Conservation (phyloP, 2,888 invertebrate species). For the Smittia aterrima region DNA sequence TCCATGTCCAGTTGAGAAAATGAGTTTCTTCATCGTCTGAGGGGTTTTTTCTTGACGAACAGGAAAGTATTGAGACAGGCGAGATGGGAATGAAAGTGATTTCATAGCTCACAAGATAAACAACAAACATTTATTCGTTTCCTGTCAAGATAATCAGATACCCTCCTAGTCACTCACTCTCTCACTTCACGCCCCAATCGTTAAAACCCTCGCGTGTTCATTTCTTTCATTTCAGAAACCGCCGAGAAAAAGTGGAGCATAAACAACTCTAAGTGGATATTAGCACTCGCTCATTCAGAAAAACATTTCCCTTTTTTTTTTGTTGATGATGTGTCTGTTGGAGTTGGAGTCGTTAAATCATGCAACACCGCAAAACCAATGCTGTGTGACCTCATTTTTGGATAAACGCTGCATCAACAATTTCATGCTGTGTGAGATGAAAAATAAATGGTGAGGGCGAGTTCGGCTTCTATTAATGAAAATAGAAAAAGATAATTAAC, state of each 20-base stretch:
- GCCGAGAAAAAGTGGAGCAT: background rate
- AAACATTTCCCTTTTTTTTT: background rate
- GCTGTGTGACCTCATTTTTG: background rate
- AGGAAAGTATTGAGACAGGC: background rate
- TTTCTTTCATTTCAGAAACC: background rate
- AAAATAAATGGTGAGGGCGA: background rate
- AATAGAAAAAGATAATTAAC: slow-evolving; percentile 10
- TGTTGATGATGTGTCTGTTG: background rate
- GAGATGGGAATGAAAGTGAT: background rate
- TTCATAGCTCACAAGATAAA: background rate
- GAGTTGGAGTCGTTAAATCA: background rate
- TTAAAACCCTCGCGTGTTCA: background rate
- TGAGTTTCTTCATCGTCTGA: background rate
- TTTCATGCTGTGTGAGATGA: slow-evolving; percentile 1
- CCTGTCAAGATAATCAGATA: slow-evolving; percentile 33
- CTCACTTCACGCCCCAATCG: background rate
- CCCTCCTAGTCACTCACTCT: background rate
- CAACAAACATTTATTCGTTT: slow-evolving; percentile 14
- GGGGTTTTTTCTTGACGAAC: background rate
- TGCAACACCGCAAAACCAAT: background rate
- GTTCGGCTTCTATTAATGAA: background rate
- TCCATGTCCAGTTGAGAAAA: slow-evolving; percentile 30
- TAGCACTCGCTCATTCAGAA: background rate
- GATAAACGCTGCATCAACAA: background rate
- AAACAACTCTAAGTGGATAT: slow-evolving; percentile 7